A percentile compares a stretch with the other conserved stretches of the same genome.
Conservation (phyloP, 2,888 invertebrate species). For the Acrocyrtus sp. region DNA sequence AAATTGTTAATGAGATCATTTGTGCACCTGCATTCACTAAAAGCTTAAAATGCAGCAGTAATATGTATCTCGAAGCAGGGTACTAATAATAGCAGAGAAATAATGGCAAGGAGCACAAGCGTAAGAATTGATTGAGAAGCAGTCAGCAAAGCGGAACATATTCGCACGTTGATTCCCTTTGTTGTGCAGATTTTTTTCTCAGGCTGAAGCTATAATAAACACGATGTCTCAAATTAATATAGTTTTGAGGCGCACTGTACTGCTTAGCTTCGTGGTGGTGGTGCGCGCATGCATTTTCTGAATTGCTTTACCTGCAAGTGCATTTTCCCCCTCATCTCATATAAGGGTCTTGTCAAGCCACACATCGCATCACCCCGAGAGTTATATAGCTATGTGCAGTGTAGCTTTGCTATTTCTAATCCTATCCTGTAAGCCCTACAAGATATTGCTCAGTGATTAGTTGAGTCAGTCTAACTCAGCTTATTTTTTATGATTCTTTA, state of each 20-base stretch:
- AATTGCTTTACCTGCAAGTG: no score
- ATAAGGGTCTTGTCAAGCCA: no score
- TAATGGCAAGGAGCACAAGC: conserved; percentile 43
- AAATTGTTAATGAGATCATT: neutral
- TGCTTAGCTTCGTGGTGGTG: no score
- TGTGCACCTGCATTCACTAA: neutral
- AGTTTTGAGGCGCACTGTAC: no score
- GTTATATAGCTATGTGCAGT: no score
- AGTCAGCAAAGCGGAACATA: conserved; percentile 53
- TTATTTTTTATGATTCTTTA: conserved; percentile 5
- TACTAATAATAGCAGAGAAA: neutral
- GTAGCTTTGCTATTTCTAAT: no score
- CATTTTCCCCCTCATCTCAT: no score
- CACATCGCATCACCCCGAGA: no score
- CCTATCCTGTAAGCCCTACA: no score
- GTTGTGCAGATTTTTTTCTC: conserved; percentile 40
- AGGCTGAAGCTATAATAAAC: conserved; percentile 49
- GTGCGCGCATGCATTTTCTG: no score
- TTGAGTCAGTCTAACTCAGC: no score
- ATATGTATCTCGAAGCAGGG: no score
- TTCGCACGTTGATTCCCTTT: conserved; percentile 52
- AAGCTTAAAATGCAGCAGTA: neutral
- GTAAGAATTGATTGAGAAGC: conserved; percentile 50
- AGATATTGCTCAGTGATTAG: neutral
- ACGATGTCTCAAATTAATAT: conserved; percentile 35